phyloP scores from a whole-genome alignment of 2,113 vertebrate genomes.

The Ailurus styani region DNA sequence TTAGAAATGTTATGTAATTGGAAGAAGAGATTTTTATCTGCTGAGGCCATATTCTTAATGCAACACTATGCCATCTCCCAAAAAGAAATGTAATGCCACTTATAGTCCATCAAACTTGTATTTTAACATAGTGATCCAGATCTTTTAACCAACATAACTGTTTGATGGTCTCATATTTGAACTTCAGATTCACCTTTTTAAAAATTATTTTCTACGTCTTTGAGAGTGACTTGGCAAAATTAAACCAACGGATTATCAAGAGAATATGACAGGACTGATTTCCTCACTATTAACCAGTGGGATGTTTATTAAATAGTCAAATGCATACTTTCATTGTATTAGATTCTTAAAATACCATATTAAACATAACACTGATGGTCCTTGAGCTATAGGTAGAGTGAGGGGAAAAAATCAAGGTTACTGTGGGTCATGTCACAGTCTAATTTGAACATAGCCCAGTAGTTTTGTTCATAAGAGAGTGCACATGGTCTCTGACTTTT shows the following conservation, averaged over 20 bases:
- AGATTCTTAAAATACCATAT: constrained; percentile 9
- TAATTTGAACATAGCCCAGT: not conserved
- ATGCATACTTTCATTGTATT: not conserved
- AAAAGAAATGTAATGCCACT: not conserved
- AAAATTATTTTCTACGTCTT: not conserved
- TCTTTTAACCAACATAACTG: not conserved
- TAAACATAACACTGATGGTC: not conserved
- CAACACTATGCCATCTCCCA: not conserved
- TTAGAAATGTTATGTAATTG: not conserved
- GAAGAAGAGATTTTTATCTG: not conserved
- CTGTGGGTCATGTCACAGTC: not conserved
- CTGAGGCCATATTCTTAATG: not conserved
- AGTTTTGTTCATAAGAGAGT: constrained; percentile 32
- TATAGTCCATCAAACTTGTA: not conserved
- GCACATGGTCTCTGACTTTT: not conserved
- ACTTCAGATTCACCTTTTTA: not conserved
- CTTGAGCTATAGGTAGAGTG: constrained; percentile 7
- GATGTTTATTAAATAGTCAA: not conserved
- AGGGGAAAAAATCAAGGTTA: not conserved
- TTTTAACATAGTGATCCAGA: not conserved
- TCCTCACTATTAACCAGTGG: not conserved
- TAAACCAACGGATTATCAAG: constrained; percentile 12
- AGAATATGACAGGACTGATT: not conserved
- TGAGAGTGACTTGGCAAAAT: constrained; percentile 19
- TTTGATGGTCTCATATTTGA: not conserved